Base-by-base conservation (phyloP, 2,888 invertebrate species). In the Cataglyphis rosenhaueri region DNA sequence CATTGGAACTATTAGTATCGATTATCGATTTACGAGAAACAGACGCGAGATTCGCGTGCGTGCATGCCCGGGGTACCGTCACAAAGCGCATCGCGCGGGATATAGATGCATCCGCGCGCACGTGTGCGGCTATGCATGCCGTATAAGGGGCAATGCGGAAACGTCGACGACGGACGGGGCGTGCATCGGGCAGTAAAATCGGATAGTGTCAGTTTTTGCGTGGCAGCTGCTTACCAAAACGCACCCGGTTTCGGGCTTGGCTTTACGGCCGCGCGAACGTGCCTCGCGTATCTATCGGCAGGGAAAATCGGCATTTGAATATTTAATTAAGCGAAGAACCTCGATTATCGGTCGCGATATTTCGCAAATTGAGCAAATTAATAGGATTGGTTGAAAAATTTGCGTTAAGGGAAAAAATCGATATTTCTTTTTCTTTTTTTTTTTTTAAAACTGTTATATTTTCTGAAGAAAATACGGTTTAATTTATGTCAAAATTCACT, bases 111-210 rank as follows among this genome's bases (percentile, higher is more conserved):
- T 48, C 44, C 41, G 70, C 32, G 57, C 29, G 86, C 62, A 75
- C 78, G 76, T 35, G 48, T 29, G 35, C 52, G 78, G 32, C 38
- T 74, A 73, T 74, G 64, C 82, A 85, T 81, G 48, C 52, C 57
- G 32, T 71, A 41, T 61, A 66, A 66, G 44, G 65, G 85, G 81
- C 86, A 81, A 84, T 44, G 35, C 57, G 74, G 78, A 79, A 79
- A 73, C 86, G 83, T 89, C 89, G 89, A 88, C 89, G 89, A 82
- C 81, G 70, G 32, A 32, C 32, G 25, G 32, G 71, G 84, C 79
- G 89, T 88, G 90, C 90, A 88, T 85, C 86, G 85, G 88, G 87
- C 90, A 85, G 25, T 90, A 91, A 91, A 91, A 90, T 68, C 89
- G 71, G 85, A 83, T 87, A 85, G 85, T 83, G 86, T 25, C 82